These are phyloP conservation scores for Anguilla rostrata DNA, from an alignment of 2,113 vertebrate species.

Conservation along the genomic window DNA sequence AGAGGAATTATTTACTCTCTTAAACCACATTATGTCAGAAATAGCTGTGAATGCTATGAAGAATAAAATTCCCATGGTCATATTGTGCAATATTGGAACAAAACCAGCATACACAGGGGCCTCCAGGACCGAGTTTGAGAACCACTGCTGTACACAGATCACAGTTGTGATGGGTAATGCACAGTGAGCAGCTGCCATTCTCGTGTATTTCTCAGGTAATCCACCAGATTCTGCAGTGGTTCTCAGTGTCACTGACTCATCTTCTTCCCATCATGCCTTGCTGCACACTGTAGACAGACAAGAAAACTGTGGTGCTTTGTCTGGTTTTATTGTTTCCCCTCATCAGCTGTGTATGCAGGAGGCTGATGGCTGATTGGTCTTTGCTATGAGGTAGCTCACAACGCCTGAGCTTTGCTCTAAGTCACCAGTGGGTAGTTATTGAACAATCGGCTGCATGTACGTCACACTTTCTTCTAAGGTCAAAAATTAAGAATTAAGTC, in stretches of 20 bases:
- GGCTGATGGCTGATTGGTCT: not conserved
- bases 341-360: not conserved
- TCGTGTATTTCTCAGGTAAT: not conserved
- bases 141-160: not conserved
- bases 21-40: no score
- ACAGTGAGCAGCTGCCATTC: not conserved
- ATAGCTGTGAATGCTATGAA: no score
- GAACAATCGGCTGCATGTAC: not conserved
- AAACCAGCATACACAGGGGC: no score
- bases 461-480: not conserved
- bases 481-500: not conserved
- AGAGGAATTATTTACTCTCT: no score
- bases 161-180: not conserved
- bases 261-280: not conserved
- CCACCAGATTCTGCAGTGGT: not conserved
- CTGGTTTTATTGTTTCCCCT: not conserved
- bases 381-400: not conserved
- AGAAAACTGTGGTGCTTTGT: conserved; percentile 1
- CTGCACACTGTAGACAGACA: not conserved
- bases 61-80: no score
- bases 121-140: no score
- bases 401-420: not conserved
- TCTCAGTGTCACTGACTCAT: not conserved
- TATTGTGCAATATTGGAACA: no score
- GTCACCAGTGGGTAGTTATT: not conserved